These are phyloP conservation scores for Sinocyclocheilus anophthalmus DNA, from an alignment of 2,113 vertebrate genomes.

Conservation along the genomic window DNA sequence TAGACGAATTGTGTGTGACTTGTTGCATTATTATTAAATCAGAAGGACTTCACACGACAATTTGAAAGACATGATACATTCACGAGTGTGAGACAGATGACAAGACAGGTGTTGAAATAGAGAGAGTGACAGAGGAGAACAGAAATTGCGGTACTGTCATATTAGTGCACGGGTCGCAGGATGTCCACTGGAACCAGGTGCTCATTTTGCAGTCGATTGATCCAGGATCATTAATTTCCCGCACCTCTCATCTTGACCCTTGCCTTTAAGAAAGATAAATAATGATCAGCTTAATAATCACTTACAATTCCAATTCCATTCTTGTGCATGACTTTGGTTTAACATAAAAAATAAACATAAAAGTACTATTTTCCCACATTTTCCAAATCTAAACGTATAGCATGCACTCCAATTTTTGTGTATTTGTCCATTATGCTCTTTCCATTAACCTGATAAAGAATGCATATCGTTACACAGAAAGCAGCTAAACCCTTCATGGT, in stretches of 20 bases:
- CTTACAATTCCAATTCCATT: background rate
- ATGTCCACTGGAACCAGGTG: constrained; percentile 79
- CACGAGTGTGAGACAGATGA: background rate
- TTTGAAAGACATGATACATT: background rate
- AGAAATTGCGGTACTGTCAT: constrained; percentile 74
- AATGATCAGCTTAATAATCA: background rate
- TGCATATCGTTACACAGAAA: constrained; percentile 59
- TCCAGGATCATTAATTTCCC: constrained; percentile 46
- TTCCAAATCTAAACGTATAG: background rate
- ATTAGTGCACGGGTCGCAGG: constrained; percentile 81
- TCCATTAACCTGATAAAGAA: constrained; percentile 61
- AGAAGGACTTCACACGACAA: background rate
- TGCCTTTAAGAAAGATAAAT: constrained; percentile 17
- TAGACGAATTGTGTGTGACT: background rate
- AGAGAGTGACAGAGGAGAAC: background rate
- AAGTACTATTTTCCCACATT: background rate
- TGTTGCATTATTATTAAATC: background rate
- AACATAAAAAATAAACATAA: background rate
- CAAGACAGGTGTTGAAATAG: background rate
- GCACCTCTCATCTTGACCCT: background rate
- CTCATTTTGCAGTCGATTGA: constrained; percentile 78
- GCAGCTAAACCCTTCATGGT: constrained; percentile 64
- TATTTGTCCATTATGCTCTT: constrained; percentile 49
- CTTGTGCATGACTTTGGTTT: background rate
- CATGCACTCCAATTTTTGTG: background rate